Conservation (phyloP, 2,113 vertebrate genomes). For the Rhea americana region DNA sequence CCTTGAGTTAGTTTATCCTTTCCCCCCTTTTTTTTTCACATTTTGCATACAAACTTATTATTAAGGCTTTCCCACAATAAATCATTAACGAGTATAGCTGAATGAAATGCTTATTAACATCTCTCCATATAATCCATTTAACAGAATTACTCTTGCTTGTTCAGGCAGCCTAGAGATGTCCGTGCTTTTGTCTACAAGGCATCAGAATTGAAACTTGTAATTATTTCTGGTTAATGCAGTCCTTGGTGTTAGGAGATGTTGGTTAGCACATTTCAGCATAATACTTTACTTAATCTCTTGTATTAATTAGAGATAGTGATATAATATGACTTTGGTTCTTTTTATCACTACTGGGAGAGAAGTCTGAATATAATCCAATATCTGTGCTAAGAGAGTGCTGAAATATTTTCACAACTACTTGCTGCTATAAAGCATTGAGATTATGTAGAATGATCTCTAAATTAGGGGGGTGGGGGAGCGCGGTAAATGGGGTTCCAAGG, state of each 20-base stretch:
- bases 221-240: conserved; percentile 54
- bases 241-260: conserved; percentile 17
- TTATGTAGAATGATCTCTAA: background rate
- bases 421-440: conserved; percentile 12
- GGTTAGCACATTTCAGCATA: conserved; percentile 1
- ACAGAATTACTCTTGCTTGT: conserved; percentile 48
- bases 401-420: background rate
- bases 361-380: conserved; percentile 33
- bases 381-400: background rate
- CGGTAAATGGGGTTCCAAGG: too few species aligned
- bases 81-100: conserved; percentile 30
- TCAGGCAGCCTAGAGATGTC: conserved; percentile 47
- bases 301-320: conserved; percentile 66
- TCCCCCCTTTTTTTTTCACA: background rate
- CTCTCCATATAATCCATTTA: conserved; percentile 36
- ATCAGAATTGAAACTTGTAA: conserved; percentile 50
- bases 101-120: conserved; percentile 19
- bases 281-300: conserved; percentile 55
- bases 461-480: too few species aligned
- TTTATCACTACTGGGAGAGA: conserved; percentile 20
- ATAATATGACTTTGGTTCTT: conserved; percentile 45
- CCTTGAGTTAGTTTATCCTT: conserved; percentile 44
- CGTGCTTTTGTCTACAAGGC: conserved; percentile 41
- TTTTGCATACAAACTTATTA: background rate
- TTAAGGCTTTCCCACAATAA: conserved; percentile 33